Conservation (phyloP, 2,797 vertebrate genomes). For the Pangasius macronema region DNA sequence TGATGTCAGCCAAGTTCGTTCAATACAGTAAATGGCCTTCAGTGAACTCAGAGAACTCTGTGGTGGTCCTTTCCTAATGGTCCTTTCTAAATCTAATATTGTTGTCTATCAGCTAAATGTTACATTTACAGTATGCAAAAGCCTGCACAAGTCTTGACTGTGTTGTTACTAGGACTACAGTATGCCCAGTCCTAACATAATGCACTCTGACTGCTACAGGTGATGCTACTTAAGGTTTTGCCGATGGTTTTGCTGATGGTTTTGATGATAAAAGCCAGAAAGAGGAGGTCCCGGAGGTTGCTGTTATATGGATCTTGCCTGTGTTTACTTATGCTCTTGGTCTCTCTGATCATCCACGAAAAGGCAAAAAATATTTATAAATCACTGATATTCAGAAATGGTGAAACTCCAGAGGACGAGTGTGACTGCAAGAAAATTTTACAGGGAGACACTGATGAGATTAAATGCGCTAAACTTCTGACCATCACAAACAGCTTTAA, state of each 20-base stretch:
- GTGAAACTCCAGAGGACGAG: conserved; percentile 8
- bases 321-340: background rate
- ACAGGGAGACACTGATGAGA: conserved; percentile 18
- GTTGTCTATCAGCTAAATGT: background rate
- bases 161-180: background rate
- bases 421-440: conserved; percentile 35
- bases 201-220: background rate
- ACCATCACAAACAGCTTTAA: conserved; percentile 27
- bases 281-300: background rate
- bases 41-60: background rate
- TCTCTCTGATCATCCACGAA: background rate
- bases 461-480: background rate
- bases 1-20: background rate
- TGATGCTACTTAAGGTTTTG: background rate
- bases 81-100: background rate
- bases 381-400: conserved; percentile 23
- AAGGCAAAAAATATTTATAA: background rate
- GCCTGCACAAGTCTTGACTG: background rate
- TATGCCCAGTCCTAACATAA: conserved; percentile 4
- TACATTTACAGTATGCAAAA: background rate
- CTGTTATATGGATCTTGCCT: background rate
- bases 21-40: background rate
- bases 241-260: background rate
- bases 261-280: background rate
- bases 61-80: background rate